A percentile compares a stretch with the other conserved stretches of the same genome.
Conservation (phyloP, 2,797 vertebrate genomes). For the Vipera latastei region DNA sequence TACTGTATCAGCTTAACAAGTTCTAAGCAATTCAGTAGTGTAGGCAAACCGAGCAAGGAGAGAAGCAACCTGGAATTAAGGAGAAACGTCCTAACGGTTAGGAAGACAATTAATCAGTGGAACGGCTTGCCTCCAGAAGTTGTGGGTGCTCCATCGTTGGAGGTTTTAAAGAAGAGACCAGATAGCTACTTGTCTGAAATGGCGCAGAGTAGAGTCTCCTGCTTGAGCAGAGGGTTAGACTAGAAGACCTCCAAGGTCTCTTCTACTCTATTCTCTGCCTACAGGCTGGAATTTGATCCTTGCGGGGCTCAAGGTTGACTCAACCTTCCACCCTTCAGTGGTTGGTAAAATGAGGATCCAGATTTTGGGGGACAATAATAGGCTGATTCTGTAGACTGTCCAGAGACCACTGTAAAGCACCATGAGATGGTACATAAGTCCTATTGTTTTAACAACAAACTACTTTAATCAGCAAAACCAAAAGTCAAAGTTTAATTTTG, state of each 20-base stretch:
- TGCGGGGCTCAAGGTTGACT: background rate
- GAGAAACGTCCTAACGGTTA: background rate
- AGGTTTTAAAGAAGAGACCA: background rate
- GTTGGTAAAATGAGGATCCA: background rate
- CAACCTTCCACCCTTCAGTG: background rate
- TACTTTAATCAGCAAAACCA: background rate
- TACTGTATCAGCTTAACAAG: background rate
- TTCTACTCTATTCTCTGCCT: background rate
- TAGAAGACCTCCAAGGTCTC: background rate
- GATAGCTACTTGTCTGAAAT: background rate
- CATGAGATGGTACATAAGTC: background rate
- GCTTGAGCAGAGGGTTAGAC: background rate
- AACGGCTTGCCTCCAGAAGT: background rate
- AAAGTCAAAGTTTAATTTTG: background rate
- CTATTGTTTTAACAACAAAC: background rate
- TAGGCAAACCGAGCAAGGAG: background rate
- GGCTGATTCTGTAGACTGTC: background rate
- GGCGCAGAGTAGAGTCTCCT: background rate
- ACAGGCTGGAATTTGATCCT: background rate
- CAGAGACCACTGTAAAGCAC: background rate
- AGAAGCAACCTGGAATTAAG: background rate
- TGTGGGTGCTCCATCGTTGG: background rate
- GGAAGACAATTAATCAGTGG: background rate
- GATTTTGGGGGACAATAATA: background rate
- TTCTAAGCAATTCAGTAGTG: background rate